A percentile compares a stretch with the other conserved stretches of the same genome.
Conservation (phyloP, 2,888 invertebrate species). For the Corbicula japonica region DNA sequence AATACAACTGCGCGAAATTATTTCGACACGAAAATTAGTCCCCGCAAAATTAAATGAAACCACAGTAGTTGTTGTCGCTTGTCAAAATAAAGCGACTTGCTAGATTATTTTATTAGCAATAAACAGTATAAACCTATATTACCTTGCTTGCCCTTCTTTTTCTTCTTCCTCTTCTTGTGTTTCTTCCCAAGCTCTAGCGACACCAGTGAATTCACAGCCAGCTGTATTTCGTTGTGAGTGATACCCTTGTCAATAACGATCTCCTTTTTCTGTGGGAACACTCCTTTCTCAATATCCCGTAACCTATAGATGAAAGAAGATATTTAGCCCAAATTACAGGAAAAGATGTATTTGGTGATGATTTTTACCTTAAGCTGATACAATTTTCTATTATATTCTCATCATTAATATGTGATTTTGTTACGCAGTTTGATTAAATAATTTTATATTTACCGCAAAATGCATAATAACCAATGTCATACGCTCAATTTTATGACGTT, state of each 20-base stretch:
- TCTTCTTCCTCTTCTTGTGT: slow-evolving; percentile 52
- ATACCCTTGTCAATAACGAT: slow-evolving; percentile 25
- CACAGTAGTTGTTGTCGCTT: neutral
- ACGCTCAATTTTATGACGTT: too few species aligned
- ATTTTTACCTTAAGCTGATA: too few species aligned
- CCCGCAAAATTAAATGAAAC: neutral
- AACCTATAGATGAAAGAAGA: slow-evolving; percentile 43
- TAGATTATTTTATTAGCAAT: too few species aligned
- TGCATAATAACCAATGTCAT: too few species aligned
- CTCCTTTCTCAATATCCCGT: slow-evolving; percentile 57
- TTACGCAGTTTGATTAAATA: too few species aligned
- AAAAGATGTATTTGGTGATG: too few species aligned
- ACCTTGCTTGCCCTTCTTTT: slow-evolving; percentile 35
- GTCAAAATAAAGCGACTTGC: too few species aligned
- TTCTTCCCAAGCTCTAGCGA: slow-evolving; percentile 51
- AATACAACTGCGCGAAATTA: neutral
- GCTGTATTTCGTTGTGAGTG: slow-evolving; percentile 42
- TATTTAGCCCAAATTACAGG: neutral
- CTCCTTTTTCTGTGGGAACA: slow-evolving; percentile 45
- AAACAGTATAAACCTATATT: too few species aligned
- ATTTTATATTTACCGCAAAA: too few species aligned
- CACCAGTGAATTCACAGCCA: slow-evolving; percentile 53
- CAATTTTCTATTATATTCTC: too few species aligned
- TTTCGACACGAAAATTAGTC: neutral
- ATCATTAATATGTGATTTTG: too few species aligned